Percentiles rank a stretch among this genome's conserved stretches.
Evolutionary conservation across 2,113 vertebrate species (phyloP).

Genomic region (Drymodes brunneopygia): DNA sequence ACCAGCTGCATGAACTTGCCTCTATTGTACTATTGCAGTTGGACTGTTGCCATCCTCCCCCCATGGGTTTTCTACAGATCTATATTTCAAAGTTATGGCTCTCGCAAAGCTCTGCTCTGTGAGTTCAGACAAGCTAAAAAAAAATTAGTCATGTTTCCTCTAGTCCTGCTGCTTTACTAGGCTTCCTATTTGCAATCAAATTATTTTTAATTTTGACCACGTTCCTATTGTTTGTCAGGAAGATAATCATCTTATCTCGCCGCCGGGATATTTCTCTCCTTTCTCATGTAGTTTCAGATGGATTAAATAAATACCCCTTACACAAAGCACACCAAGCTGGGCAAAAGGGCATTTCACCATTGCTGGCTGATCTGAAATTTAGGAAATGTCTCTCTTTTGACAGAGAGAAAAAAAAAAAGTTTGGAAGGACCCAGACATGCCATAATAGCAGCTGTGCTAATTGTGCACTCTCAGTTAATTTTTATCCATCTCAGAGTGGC

Average conservation of each 20-base stretch:
- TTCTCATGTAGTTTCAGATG: constrained; percentile 58
- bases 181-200: constrained; percentile 68
- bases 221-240: constrained; percentile 63
- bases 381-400: constrained; percentile 21
- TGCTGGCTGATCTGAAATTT: constrained; percentile 11
- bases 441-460: background rate
- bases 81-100: constrained; percentile 52
- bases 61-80: constrained; percentile 43
- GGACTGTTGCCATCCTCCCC: constrained; percentile 33
- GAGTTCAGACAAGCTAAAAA: constrained; percentile 42
- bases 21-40: constrained; percentile 39
- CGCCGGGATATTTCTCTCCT: constrained; percentile 41
- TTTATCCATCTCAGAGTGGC: background rate
- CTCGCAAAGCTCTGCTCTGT: constrained; percentile 26
- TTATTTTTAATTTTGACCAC: constrained; percentile 66
- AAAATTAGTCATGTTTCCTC: constrained; percentile 68
- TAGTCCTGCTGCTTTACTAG: constrained; percentile 48
- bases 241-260: constrained; percentile 66
- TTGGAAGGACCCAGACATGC: background rate
- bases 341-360: constrained; percentile 36
- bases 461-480: background rate
- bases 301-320: constrained; percentile 43
- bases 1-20: constrained; percentile 14
- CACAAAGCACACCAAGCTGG: constrained; percentile 39
- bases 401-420: background rate